These are phyloP conservation scores for Oegoconia quadripuncta DNA, from an alignment of 2,888 invertebrate genomes.

Conservation along the genomic window DNA sequence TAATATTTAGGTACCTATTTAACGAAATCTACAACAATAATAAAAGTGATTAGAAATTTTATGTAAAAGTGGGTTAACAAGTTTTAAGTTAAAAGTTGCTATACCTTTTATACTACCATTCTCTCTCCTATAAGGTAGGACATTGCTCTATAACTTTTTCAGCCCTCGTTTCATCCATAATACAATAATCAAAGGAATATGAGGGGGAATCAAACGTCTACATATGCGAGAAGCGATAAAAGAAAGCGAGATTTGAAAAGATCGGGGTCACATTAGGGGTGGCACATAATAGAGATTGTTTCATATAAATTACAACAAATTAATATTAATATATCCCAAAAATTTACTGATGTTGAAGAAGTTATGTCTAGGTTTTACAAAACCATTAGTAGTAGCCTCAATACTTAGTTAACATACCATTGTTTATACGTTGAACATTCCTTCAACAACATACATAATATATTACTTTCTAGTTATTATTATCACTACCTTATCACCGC, in stretches of 20 bases:
- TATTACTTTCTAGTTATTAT: too few species aligned
- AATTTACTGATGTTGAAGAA: background rate
- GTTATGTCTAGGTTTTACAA: too few species aligned
- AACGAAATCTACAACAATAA: too few species aligned
- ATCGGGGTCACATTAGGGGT: slow-evolving; percentile 47
- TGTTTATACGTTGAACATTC: too few species aligned
- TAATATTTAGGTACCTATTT: too few species aligned
- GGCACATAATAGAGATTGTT: slow-evolving; percentile 19
- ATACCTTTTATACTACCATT: background rate
- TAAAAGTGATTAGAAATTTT: too few species aligned
- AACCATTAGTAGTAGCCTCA: too few species aligned
- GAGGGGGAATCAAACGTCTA: slow-evolving; percentile 70
- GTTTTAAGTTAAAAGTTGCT: background rate
- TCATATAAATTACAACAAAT: slow-evolving; percentile 1
- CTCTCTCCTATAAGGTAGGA: background rate
- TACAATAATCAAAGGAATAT: slow-evolving; percentile 76
- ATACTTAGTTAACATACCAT: too few species aligned
- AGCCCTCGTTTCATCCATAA: slow-evolving; percentile 60
- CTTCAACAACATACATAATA: too few species aligned
- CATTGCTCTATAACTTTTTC: slow-evolving; percentile 35
- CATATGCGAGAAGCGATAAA: slow-evolving; percentile 69
- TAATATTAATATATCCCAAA: background rate
- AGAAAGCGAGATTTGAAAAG: slow-evolving; percentile 48
- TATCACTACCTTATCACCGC: too few species aligned
- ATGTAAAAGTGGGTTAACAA: too few species aligned